These are phyloP conservation scores for Chiridota heheva DNA, from an alignment of 35 echinoderm and acorn worm genomes.

Conservation along the genomic window DNA sequence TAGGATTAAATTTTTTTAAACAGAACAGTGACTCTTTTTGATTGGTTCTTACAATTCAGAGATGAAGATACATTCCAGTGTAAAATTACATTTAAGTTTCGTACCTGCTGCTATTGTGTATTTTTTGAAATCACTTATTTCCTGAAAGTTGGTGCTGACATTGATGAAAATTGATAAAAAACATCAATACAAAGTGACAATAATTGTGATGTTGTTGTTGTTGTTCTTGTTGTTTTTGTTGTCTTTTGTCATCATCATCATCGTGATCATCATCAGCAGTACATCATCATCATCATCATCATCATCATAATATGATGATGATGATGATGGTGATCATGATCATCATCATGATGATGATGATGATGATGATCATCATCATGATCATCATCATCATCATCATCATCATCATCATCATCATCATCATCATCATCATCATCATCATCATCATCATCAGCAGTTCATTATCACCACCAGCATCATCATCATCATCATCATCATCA, in stretches of 20 bases:
- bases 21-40: no score
- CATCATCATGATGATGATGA: conserved; percentile 24
- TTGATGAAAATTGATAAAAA: no score
- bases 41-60: no score
- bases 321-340: conserved; percentile 18
- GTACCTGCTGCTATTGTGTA: no score
- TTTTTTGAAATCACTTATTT: no score
- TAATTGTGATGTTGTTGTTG: not conserved
- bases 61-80: no score
- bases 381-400: conserved; percentile 6
- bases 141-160: no score
- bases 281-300: conserved; percentile 2
- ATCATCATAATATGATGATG: conserved; percentile 12
- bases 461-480: not conserved
- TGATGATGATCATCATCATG: conserved; percentile 17
- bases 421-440: conserved; percentile 5
- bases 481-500: conserved; percentile 8
- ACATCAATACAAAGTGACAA: no score
- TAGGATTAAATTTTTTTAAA: no score
- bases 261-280: not conserved
- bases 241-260: not conserved
- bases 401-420: conserved; percentile 6
- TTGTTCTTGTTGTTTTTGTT: not conserved
- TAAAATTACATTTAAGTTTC: no score
- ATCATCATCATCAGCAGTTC: conserved; percentile 1